These are phyloP conservation scores for Anguilla megastoma DNA, from an alignment of 2,797 vertebrate genomes.

Conservation along the genomic window DNA sequence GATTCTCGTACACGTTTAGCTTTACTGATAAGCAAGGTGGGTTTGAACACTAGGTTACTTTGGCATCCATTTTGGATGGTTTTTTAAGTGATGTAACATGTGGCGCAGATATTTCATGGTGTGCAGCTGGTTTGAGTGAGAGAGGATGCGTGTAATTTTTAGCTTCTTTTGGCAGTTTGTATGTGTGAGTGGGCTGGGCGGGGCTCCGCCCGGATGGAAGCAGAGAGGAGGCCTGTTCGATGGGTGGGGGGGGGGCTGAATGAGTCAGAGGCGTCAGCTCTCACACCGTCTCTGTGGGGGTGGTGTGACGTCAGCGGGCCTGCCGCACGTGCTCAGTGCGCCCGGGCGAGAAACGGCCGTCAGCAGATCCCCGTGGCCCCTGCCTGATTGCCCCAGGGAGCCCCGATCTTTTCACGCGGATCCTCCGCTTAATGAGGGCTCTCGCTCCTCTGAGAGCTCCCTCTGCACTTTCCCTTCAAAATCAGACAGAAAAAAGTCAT, in stretches of 20 bases:
- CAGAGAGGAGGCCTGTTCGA: background rate
- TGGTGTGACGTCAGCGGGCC: slow-evolving; percentile 4
- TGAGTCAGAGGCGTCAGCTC: slow-evolving; percentile 14
- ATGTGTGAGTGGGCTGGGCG: background rate
- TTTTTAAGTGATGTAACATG: background rate
- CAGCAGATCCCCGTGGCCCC: slow-evolving; percentile 44
- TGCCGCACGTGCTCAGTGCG: slow-evolving; percentile 23
- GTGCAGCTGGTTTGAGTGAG: background rate
- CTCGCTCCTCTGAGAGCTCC: background rate
- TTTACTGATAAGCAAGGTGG: background rate
- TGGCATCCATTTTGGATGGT: background rate
- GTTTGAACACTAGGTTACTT: background rate
- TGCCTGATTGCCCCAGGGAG: slow-evolving; percentile 31
- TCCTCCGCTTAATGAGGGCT: background rate
- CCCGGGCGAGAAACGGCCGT: slow-evolving; percentile 35
- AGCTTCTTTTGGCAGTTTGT: background rate
- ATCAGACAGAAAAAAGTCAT: background rate
- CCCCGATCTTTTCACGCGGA: background rate
- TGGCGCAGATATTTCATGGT: background rate
- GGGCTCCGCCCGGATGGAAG: background rate
- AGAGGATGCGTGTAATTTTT: background rate
- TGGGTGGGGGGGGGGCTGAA: background rate
- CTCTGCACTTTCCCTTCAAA: background rate
- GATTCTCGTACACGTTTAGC: background rate
- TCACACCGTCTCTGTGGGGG: background rate